Evolutionary conservation across 2,113 vertebrate species (phyloP).

Genomic region (Chionomys nivalis): DNA sequence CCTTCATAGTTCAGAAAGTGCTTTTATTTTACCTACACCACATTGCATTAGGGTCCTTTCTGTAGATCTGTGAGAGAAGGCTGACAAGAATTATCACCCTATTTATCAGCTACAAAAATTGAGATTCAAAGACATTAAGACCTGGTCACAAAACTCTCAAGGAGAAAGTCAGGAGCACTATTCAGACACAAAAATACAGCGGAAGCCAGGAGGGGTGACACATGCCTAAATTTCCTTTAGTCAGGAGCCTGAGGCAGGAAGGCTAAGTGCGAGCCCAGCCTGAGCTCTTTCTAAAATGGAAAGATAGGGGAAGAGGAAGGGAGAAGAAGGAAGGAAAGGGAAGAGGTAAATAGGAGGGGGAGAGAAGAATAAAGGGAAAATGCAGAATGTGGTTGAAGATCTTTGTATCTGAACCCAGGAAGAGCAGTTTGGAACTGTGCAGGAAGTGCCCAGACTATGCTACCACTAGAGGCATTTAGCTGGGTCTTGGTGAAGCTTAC

Average conservation of each 20-base stretch:
- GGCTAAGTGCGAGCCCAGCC: no score
- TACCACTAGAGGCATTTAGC: background rate
- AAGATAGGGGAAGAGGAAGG: background rate
- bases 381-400: background rate
- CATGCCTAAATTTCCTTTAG: background rate
- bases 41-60: background rate
- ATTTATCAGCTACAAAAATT: background rate
- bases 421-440: background rate
- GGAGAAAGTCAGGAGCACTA: background rate
- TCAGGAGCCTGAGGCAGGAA: background rate
- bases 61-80: background rate
- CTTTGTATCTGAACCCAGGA: background rate
- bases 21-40: background rate
- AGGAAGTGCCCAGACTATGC: background rate
- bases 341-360: background rate
- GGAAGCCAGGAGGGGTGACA: background rate
- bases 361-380: background rate
- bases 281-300: background rate
- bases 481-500: background rate
- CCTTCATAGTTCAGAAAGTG: background rate
- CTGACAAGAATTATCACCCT: conserved; percentile 5
- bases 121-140: background rate
- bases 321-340: no score
- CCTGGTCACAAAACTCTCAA: background rate
- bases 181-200: background rate